A percentile compares a stretch with the other conserved stretches of the same genome.
phyloP scores from a whole-genome alignment of 1,140 invertebrate genomes.

The Nomia melanderi region DNA sequence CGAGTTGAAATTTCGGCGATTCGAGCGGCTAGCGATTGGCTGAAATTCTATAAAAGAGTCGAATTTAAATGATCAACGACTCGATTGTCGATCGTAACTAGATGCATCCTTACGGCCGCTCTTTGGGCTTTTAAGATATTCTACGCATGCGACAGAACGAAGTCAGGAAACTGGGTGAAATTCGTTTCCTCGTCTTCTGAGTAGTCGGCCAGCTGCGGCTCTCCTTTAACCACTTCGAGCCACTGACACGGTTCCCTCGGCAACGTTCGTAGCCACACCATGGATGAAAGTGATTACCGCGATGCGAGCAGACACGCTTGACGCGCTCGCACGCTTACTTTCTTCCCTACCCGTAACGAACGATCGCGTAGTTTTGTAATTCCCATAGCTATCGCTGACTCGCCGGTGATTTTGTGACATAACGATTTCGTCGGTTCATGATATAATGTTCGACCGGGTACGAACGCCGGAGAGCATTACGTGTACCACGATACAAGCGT shows the following conservation, averaged over 20 bases:
- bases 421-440: slow-evolving; percentile 47
- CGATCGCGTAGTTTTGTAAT: slow-evolving; percentile 1
- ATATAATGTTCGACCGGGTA: slow-evolving; percentile 35
- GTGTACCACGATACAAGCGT: slow-evolving; percentile 14
- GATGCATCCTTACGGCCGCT: background rate
- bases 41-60: slow-evolving; percentile 1
- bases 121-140: background rate
- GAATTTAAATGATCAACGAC: background rate
- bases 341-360: background rate
- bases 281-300: background rate
- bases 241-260: slow-evolving; percentile 34
- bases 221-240: slow-evolving; percentile 5
- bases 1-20: background rate
- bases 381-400: background rate
- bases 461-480: slow-evolving; percentile 1
- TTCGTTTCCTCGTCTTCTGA: background rate
- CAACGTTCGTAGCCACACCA: slow-evolving; percentile 34
- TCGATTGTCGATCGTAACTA: background rate
- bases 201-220: background rate
- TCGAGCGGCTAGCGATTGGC: background rate
- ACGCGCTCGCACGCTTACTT: background rate
- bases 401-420: slow-evolving; percentile 48
- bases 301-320: background rate
- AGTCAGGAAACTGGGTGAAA: background rate
- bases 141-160: background rate